Evolutionary conservation across 2,797 vertebrate species (phyloP), one percentile per base, ranked within the genome.

Genomic region (Propithecus deckenii): DNA sequence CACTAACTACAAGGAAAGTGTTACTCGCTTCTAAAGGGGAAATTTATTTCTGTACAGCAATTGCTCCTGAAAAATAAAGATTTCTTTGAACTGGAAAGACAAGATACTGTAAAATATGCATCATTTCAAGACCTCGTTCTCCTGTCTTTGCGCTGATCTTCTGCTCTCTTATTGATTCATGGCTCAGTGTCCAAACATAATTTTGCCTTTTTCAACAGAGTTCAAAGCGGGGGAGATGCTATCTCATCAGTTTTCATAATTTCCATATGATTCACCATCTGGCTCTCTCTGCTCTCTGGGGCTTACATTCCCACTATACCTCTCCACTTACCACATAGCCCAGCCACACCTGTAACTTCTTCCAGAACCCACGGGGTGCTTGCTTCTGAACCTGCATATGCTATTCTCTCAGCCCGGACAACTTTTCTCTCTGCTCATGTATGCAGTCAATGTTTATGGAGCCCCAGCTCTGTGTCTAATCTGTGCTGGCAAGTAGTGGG

Each of bases 141-240:
- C 63, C 74, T 38, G 23, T 74, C 63, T 96, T 87, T 97, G 72
- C 32, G 30, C 74, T 20, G 35, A 93, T 79, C 89, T 79, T 85
- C 81, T 95, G 81, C 57, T 89, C 65, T 91, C 90, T 94, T 91
- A 96, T 92, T 93, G 94, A 92, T 96, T 96, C 91, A 65, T 63
- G 63, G 81, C 84, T 97, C 89, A 59, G 63, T 59, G 84, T 90
- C 92, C 94, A 95, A 97, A 96, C 79, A 86, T 71, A 90, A 91
- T 96, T 95, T 93, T 93, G 91, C 92, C 91, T 86, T 97, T 96
- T 96, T 81, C 93, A 92, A 89, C 87, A 96, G 85, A 97, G 95
- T 97, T 96, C 97, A 97, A 98, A 97, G 96, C 89, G 61, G 67
- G 89, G 75, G 83, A 94, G 95, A 96, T 75, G 84, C 74, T 94